Percentiles rank a stretch among this genome's conserved stretches.
Conservation (phyloP, 2,888 invertebrate species). For the Chrysotoxum bicinctum region DNA sequence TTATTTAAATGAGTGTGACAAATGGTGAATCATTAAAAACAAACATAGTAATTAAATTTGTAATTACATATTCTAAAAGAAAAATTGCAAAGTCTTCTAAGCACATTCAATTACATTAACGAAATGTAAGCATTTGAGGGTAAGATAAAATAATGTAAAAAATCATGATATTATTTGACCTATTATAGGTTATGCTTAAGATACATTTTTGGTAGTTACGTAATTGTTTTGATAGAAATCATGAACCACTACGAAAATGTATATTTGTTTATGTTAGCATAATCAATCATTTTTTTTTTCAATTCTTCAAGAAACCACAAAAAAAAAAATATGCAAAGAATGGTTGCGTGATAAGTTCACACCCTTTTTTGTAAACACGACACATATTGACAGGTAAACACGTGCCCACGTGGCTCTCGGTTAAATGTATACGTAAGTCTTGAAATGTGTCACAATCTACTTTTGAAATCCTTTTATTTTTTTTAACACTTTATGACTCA, state of each 20-base stretch:
- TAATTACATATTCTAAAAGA: background rate
- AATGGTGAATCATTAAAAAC: constrained; percentile 10
- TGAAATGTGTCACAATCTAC: constrained; percentile 23
- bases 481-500: constrained; percentile 2
- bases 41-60: background rate
- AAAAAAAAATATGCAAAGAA: background rate
- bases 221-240: background rate
- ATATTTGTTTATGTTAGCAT: background rate
- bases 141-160: too few species aligned
- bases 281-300: background rate
- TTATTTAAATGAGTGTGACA: constrained; percentile 12
- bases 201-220: too few species aligned
- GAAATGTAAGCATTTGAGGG: too few species aligned
- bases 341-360: constrained; percentile 17
- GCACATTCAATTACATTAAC: too few species aligned
- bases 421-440: background rate
- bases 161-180: too few species aligned
- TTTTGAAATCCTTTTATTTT: background rate
- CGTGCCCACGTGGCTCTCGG: background rate
- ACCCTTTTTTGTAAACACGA: constrained; percentile 11
- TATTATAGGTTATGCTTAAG: too few species aligned
- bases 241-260: background rate
- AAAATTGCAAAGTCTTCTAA: background rate
- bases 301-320: background rate
- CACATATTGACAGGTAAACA: background rate